Base-by-base conservation (phyloP, 2,888 invertebrate genomes). In the Epirrita christyi region DNA sequence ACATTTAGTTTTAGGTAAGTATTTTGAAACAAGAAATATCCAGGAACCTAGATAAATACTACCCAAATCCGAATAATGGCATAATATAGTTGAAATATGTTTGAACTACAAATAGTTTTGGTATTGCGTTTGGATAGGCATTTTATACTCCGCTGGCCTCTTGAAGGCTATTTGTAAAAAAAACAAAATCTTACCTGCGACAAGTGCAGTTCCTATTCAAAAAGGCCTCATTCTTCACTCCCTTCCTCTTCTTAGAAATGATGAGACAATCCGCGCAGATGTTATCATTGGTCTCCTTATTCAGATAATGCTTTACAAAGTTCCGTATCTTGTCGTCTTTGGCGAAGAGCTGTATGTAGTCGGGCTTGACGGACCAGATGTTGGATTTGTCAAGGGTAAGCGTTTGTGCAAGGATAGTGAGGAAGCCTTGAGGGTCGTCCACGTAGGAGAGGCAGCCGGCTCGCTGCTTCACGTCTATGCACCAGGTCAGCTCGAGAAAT, bases 361-460 rank as follows among this genome's bases (percentile, higher is more conserved):
- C 94, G 0, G 95, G 91, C 0, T 92, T 85, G 0, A 93, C 93
- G 13, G 94, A 93, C 96, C 96, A 96, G 0, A 95, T 93, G 70
- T 94, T 93, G 46, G 94, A 86, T 60, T 93, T 93, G 68, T 96
- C 96, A 29, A 96, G 93, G 0, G 97, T 97, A n/a, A 97, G 82
- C 0, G 96, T 95, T 72, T 96, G 95, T 0, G 97, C 96, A 47
- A 97, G 87, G 52, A 97, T 93, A 65, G 96, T 96, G 75, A 95
- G 94, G 76, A 95, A 95, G 1, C 97, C 96, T 71, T 94, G 92
- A 0, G 97, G 97, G 89, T 98, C 98, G 80, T 96, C 96, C 13
- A 94, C 85, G 84, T 98, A 97, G 0, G 98, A 96, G 6, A 98
- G 92, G 74, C 97, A 97, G 9, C 98, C 98, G 1, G 97, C 97